Base-by-base conservation (phyloP, 2,113 vertebrate species). In the Toxotes jaculatrix region DNA sequence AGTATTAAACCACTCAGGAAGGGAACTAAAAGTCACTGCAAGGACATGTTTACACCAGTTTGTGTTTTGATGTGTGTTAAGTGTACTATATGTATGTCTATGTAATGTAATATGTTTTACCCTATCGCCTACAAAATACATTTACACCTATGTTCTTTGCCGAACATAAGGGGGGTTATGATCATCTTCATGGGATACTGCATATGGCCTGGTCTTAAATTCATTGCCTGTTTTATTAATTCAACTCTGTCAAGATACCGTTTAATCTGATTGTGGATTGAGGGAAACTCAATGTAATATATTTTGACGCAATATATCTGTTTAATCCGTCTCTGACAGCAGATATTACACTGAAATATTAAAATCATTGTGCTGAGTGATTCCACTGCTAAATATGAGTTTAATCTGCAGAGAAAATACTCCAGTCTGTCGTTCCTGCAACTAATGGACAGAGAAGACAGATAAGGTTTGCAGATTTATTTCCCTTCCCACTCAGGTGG, bases 261-360 rank as follows among this genome's bases (percentile, higher is more conserved):
- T 49, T 66, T 27, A 16, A 72, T 65, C 19, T 49, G 55, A 73
- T 78, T 53, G 42, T 32, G 60, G 23, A 27, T 27, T 27, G 7
- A 49, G n/a, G 36, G 60, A 59, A 77, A 72, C 16, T 47, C 27
- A n/a, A 1, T 38, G 23, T 43, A 10, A 49, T 36, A 31, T 67
- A 66, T 68, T 63, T 73, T 55, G 55, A 57, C 43, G 63, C 53
- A 16, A 23, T 10, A 11, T 34, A 42, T 62, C 61, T 36, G 38
- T 55, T 71, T 83, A 77, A 55, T 64, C 57, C 0, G 8, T 64
- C 27, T 53, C 23, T 80, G 57, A 65, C 59, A 60, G 68, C 77
- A 68, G 56, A 60, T 70, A 49, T 60, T 45, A 59, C 31, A 34
- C 59, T 70, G 2, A 45, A 42, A 60, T 42, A 64, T 43, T n/a